Evolutionary conservation across 2,888 invertebrate genomes (phyloP).

Genomic region (Plusia festucae): DNA sequence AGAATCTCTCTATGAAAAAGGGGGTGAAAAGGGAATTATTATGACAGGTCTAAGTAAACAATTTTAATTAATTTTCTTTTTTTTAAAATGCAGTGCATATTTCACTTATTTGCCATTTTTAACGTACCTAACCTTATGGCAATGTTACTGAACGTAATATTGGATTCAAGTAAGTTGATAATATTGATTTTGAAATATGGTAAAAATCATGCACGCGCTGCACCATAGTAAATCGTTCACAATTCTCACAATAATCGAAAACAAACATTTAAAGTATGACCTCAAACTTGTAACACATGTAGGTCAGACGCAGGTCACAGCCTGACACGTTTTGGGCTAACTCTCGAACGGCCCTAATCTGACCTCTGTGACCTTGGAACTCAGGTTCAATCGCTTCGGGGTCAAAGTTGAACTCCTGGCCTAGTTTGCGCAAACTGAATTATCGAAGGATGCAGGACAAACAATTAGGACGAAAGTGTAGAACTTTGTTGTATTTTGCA

Average conservation of each 20-base stretch:
- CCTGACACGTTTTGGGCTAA: slow-evolving; percentile 78
- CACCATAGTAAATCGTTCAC: neutral
- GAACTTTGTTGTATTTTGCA: neutral
- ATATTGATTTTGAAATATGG: too few relatives aligned
- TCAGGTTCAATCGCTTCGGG: slow-evolving; percentile 68
- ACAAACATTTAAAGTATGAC: slow-evolving; percentile 64
- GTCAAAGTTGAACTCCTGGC: slow-evolving; percentile 69
- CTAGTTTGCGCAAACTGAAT: slow-evolving; percentile 53
- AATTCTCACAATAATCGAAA: slow-evolving; percentile 13
- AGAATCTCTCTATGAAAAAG: too few relatives aligned
- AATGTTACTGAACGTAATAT: too few relatives aligned
- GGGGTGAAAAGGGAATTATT: too few relatives aligned
- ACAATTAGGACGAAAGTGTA: slow-evolving; percentile 6
- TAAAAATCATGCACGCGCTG: too few relatives aligned
- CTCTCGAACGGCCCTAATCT: slow-evolving; percentile 76
- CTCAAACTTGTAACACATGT: slow-evolving; percentile 75
- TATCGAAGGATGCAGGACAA: slow-evolving; percentile 32
- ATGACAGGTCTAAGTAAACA: neutral
- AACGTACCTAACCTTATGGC: too few relatives aligned
- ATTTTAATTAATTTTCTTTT: too few relatives aligned
- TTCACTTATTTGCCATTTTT: too few relatives aligned
- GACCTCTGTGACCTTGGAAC: slow-evolving; percentile 79
- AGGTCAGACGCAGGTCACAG: slow-evolving; percentile 73
- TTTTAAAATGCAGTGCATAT: too few relatives aligned
- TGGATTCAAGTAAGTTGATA: too few relatives aligned